These are phyloP conservation scores for Heliconius himera DNA, from an alignment of 1,140 invertebrate genomes.

Conservation along the genomic window DNA sequence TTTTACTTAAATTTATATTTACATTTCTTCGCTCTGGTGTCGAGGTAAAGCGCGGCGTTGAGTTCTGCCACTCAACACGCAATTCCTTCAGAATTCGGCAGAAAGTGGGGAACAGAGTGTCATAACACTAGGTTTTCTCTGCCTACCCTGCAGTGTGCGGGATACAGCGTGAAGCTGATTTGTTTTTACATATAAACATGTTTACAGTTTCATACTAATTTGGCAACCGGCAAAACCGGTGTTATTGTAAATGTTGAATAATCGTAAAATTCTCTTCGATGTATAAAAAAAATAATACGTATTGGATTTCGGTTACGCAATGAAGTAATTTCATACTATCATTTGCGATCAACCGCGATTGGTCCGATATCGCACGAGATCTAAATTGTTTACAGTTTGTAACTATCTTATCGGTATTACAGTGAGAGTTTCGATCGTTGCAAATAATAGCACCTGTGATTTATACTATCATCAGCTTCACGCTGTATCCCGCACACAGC, in stretches of 20 bases:
- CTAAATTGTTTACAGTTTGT: background rate
- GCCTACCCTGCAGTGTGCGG: too few species aligned
- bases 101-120: too few species aligned
- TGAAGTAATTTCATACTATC: background rate
- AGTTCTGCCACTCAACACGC: too few species aligned
- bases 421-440: background rate
- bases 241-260: background rate
- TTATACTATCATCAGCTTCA: constrained; percentile 57
- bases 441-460: constrained; percentile 51
- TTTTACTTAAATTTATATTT: too few species aligned
- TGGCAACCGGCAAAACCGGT: background rate
- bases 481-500: too few species aligned
- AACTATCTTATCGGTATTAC: constrained; percentile 17
- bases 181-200: background rate
- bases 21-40: too few species aligned
- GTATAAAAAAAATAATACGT: background rate
- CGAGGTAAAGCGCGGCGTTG: too few species aligned
- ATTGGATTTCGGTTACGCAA: background rate
- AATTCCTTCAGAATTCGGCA: too few species aligned
- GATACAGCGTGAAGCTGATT: too few species aligned
- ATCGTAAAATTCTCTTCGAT: background rate
- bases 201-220: background rate
- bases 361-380: background rate
- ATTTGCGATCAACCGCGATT: background rate
- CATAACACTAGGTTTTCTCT: too few species aligned